Evolutionary conservation across 2,113 vertebrate genomes (phyloP), one percentile per base, ranked within the genome.

Genomic region (Argyrosomus japonicus): DNA sequence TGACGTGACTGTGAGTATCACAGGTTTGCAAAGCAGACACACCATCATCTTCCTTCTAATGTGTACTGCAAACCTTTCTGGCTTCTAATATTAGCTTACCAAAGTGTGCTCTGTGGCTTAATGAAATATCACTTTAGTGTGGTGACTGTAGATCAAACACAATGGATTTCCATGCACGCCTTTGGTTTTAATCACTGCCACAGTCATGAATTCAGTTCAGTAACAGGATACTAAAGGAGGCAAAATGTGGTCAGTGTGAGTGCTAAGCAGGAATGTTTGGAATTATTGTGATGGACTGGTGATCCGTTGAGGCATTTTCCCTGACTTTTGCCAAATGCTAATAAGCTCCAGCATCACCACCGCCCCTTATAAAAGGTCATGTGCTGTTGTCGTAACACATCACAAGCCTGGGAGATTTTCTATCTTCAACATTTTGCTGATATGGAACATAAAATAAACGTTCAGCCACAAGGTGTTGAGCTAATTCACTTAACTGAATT

Each of bases 301-400:
- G 17, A 32, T 29, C 18, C 12, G 10, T 21, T 70, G 68, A 65
- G 14, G 25, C 36, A 64, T 73, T 78, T 74, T 68, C 45, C 27
- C 43, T 1, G 47, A 69, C 53, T 77, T 83, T 57, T 70, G 47
- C 12, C 53, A 56, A 71, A 60, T 15, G 18, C 43, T n/a, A 76
- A 71, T 25, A 57, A 18, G 43, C 50, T 82, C 1, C 72, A 48
- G 48, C 12, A 82, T 53, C 57, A 36, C 15, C 17, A 27, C 40
- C 50, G 15, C 27, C 50, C 21, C 51, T 23, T 2, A 29, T 51
- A 21, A 79, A 75, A 69, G 76, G 69, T 75, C 57, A 75, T 7
- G 18, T 54, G 48, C 64, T 84, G 27, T 36, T 73, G 50, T n/a
- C 19, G 17, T 61, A 67, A 70, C 47, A 64, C 27, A 61, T 47